Evolutionary conservation across 2,888 invertebrate species (phyloP).

Genomic region (Torymus tubicola): DNA sequence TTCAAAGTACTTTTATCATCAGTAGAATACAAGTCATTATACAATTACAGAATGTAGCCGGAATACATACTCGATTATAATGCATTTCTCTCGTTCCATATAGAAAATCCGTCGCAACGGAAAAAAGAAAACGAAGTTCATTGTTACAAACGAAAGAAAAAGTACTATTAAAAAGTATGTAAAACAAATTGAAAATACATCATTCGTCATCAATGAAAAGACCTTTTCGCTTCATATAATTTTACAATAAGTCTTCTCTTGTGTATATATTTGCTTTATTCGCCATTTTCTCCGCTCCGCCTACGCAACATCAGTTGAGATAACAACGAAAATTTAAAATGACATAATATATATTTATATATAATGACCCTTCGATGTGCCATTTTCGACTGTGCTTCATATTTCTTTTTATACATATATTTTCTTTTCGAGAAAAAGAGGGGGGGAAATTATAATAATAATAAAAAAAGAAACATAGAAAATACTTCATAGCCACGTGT

Average conservation of each 20-base stretch:
- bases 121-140: slow-evolving; percentile 13
- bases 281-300: neutral
- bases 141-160: neutral
- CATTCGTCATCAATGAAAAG: neutral
- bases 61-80: slow-evolving; percentile 42
- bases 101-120: slow-evolving; percentile 26
- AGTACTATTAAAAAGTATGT: slow-evolving; percentile 9
- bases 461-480: slow-evolving; percentile 7
- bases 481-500: slow-evolving; percentile 9
- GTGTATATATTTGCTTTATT: neutral
- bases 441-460: neutral
- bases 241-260: slow-evolving; percentile 2
- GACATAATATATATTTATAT: no score
- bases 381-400: slow-evolving; percentile 5
- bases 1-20: slow-evolving; percentile 40
- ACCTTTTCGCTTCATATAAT: neutral
- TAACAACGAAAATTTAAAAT: no score
- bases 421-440: neutral
- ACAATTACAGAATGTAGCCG: slow-evolving; percentile 40
- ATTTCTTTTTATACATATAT: no score
- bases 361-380: neutral
- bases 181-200: slow-evolving; percentile 15
- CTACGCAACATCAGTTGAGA: no score
- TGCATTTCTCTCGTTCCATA: slow-evolving; percentile 20
- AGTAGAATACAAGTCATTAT: slow-evolving; percentile 45